phyloP scores from a whole-genome alignment of 2,113 vertebrate species.

The Nanorana parkeri region DNA sequence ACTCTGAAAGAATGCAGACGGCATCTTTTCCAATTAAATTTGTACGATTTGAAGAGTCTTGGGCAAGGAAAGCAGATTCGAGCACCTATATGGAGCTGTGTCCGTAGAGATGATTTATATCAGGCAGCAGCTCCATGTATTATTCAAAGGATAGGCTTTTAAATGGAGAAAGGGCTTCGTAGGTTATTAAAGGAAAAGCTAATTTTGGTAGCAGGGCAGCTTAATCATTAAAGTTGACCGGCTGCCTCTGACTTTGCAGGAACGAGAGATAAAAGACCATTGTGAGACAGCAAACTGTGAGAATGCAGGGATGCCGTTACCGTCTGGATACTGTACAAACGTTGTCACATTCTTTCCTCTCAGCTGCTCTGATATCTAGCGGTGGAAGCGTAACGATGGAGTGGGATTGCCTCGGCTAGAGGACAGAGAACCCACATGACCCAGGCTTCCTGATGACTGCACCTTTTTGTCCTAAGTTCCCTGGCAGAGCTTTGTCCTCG shows the following conservation, averaged over 20 bases:
- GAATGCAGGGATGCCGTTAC: not conserved
- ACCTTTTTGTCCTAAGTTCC: constrained; percentile 25
- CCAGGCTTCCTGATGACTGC: constrained; percentile 51
- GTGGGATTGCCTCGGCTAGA: constrained; percentile 67
- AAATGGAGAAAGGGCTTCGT: too few species aligned
- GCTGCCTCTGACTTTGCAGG: not conserved
- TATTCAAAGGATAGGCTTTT: too few species aligned
- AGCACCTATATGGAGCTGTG: not conserved
- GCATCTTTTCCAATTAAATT: not conserved
- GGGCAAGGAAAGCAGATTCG: not conserved
- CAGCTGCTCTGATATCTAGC: constrained; percentile 73
- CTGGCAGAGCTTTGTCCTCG: constrained; percentile 4
- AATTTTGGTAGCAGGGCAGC: not conserved
- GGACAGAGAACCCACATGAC: constrained; percentile 62
- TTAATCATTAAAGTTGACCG: not conserved
- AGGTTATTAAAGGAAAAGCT: not conserved
- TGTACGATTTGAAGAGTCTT: too few species aligned
- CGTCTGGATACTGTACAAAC: constrained; percentile 61
- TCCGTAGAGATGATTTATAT: not conserved
- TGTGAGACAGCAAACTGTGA: not conserved
- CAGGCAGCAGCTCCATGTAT: not conserved
- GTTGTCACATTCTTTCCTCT: constrained; percentile 74
- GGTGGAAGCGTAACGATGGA: constrained; percentile 66
- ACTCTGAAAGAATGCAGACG: constrained; percentile 1
- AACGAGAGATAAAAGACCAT: too few species aligned